Conservation (phyloP, 2,888 invertebrate genomes). For the Nemapogon koenigi region DNA sequence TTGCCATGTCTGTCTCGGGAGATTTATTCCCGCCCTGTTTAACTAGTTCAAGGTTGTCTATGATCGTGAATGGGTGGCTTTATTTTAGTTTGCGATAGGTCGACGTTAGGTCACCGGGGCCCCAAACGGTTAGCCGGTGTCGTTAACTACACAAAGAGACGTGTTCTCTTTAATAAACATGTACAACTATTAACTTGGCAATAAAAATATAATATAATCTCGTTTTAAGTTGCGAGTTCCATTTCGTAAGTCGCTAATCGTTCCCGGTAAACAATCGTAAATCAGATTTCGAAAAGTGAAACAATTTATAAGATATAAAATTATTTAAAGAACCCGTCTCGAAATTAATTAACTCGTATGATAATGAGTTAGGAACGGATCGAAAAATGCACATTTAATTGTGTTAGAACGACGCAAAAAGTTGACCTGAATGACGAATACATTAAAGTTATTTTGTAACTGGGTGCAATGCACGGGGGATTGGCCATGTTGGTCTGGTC, state of each 20-base stretch:
- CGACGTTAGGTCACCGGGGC: conserved; percentile 50
- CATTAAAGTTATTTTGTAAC: conserved; percentile 51
- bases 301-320: conserved; percentile 4
- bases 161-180: too few species aligned
- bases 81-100: conserved; percentile 52
- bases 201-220: too few species aligned
- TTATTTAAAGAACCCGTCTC: conserved; percentile 32
- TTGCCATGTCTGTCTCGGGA: conserved; percentile 39
- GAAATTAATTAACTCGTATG: conserved; percentile 54
- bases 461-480: conserved; percentile 40
- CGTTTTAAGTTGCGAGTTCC: background rate
- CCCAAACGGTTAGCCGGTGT: too few species aligned
- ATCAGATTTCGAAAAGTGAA: conserved; percentile 10
- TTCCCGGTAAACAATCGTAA: conserved; percentile 2
- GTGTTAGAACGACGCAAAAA: conserved; percentile 37
- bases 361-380: conserved; percentile 38
- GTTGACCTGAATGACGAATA: conserved; percentile 37
- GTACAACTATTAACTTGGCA: too few species aligned
- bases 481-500: background rate
- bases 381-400: conserved; percentile 43
- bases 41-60: conserved; percentile 57
- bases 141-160: too few species aligned
- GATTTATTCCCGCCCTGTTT: conserved; percentile 44
- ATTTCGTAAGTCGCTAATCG: background rate
- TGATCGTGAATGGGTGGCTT: conserved; percentile 47